Base-by-base conservation (phyloP, 2,113 vertebrate genomes). In the Brachyhypopomus gauderio region DNA sequence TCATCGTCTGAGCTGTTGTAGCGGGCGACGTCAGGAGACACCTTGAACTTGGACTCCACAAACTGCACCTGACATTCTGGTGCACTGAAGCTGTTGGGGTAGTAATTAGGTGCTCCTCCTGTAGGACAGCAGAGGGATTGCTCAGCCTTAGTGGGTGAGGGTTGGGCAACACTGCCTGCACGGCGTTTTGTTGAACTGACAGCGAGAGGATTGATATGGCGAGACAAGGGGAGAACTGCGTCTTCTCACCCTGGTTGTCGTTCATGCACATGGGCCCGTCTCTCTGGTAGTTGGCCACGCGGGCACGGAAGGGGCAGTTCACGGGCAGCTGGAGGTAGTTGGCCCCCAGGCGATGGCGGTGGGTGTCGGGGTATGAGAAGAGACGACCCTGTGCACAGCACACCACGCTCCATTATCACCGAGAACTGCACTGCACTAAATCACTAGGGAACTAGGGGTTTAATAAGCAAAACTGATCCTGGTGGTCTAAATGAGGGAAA, bases 81-180 rank as follows among this genome's bases (percentile, higher is more conserved):
- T 0, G 95, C 96, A 5, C 92, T 93, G 85, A 99, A 99, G 89
- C 97, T 99, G 86, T 99, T 99, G 17, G 98, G 97, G 55, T 91
- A 98, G 86, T 99, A 99, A 87, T 99, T 99, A 8, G 98, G 98
- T 45, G 96, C 95, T 1, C 97, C 97, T 79, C 96, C 98, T 99
- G 72, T 22, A 81, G 84, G 76, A 12, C 63, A 74, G 11, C 36
- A 27, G 1, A 73, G 3, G 16, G 59, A 48, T 5, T 23, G 16
- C 14, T 55, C 20, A 62, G 23, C n/a, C 9, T 69, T 11, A 14
- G 45, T 14, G 45, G 45, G 14, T 14, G 45, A 52, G 45, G 45
- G 12, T 14, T 8, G 9, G 5, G 45, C 45, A 52, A 52, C 45
- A 14, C 11, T 52, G 8, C 45, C 5, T 45, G 41, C 41, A 45